Percentiles rank a stretch among this genome's conserved stretches.
Evolutionary conservation across 2,888 invertebrate genomes (phyloP).

Genomic region (Dermolepida albohirtum): DNA sequence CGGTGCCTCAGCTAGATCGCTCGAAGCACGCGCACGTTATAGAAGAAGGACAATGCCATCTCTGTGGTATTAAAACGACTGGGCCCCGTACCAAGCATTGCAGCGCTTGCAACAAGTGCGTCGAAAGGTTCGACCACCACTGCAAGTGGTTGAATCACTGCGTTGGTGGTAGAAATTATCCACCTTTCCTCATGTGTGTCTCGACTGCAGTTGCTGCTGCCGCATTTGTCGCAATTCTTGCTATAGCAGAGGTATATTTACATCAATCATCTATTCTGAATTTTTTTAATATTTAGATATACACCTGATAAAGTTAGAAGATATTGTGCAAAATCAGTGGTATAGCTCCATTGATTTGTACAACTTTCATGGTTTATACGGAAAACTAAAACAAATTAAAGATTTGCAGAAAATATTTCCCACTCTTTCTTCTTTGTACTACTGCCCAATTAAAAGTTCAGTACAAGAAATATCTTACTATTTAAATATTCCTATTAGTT

Average conservation of each 20-base stretch:
- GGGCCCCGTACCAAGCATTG: constrained; percentile 92
- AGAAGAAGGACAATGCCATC: constrained; percentile 92
- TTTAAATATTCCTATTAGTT: no score
- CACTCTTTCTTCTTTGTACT: no score
- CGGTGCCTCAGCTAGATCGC: constrained; percentile 88
- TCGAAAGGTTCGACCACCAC: constrained; percentile 95
- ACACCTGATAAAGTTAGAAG: no score
- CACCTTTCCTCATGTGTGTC: constrained; percentile 83
- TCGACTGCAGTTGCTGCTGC: constrained; percentile 81
- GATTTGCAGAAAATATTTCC: no score
- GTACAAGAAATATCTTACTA: no score
- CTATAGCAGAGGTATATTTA: constrained; percentile 76
- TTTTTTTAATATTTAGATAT: no score
- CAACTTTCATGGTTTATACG: no score
- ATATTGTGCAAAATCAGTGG: no score
- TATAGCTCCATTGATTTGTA: no score
- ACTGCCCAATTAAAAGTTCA: no score
- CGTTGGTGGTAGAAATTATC: constrained; percentile 91
- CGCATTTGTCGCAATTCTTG: constrained; percentile 76
- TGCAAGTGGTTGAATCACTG: constrained; percentile 99
- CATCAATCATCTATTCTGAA: constrained; percentile 61
- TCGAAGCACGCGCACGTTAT: constrained; percentile 91
- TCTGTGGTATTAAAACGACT: constrained; percentile 81
- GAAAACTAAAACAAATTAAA: no score
- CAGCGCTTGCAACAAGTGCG: constrained; percentile 97